Percentiles rank a stretch among this genome's conserved stretches.
Conservation (phyloP, 2,797 vertebrate species). For the Tauraco hartlaubi region DNA sequence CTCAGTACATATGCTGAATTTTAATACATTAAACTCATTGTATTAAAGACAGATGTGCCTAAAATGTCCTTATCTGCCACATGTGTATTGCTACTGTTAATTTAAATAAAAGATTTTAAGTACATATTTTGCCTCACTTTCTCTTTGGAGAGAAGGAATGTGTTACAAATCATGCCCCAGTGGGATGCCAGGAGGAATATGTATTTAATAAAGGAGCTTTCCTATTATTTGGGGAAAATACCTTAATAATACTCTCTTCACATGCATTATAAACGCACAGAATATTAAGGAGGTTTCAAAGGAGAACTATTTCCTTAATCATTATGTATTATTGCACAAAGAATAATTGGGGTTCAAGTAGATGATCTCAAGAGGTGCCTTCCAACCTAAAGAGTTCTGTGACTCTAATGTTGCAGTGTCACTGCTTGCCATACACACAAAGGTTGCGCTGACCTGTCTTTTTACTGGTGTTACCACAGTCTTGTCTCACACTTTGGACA, state of each 20-base stretch:
- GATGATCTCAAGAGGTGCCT: background rate
- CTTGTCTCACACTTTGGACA: background rate
- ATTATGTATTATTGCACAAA: background rate
- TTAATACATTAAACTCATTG: background rate
- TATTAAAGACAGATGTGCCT: background rate
- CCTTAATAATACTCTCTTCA: background rate
- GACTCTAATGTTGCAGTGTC: background rate
- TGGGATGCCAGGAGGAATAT: background rate
- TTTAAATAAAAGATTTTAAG: background rate
- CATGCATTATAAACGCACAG: background rate
- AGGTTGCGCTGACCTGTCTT: background rate
- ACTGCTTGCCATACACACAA: background rate
- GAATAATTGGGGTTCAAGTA: background rate
- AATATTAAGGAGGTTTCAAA: background rate
- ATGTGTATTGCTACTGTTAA: background rate
- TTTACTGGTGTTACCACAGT: background rate
- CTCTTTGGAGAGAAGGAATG: background rate
- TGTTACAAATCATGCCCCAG: background rate
- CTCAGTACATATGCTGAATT: background rate
- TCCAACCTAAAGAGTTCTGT: background rate
- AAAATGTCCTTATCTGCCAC: background rate
- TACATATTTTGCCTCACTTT: background rate
- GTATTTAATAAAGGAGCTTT: background rate
- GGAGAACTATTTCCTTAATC: background rate
- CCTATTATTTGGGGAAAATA: background rate